A percentile compares a stretch with the other conserved stretches of the same genome.
Evolutionary conservation across 2,888 invertebrate genomes (phyloP).

Genomic region (Dasypolia templi): DNA sequence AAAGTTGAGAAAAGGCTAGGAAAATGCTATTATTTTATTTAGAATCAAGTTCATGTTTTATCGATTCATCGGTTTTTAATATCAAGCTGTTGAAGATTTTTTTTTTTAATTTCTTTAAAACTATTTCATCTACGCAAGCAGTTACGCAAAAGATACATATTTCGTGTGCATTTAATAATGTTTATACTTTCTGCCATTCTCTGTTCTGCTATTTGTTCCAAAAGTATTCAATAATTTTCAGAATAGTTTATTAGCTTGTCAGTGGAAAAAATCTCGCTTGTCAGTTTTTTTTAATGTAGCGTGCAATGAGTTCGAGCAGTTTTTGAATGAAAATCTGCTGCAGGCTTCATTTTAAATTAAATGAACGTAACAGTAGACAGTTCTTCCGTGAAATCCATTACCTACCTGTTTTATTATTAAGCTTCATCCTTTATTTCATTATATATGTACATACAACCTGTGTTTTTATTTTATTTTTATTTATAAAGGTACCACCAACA

Average conservation of each 20-base stretch:
- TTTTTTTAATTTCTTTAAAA: background rate
- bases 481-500: no score
- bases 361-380: background rate
- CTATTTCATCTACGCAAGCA: background rate
- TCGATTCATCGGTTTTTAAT: background rate
- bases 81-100: background rate
- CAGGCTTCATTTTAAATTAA: conserved; percentile 4
- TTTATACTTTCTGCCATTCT: no score
- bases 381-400: background rate
- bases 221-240: background rate
- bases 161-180: background rate
- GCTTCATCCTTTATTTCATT: background rate
- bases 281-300: background rate
- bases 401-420: background rate
- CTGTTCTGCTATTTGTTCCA: background rate
- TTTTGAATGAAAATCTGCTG: conserved; percentile 2
- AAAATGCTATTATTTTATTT: no score
- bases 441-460: no score
- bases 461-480: no score
- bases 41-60: background rate
- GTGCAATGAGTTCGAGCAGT: background rate
- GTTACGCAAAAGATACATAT: background rate
- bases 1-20: no score
- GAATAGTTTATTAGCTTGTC: conserved; percentile 1
- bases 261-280: background rate